These are phyloP conservation scores for Adineta ricciae DNA, from an alignment of 2,888 invertebrate genomes.

Conservation along the genomic window DNA sequence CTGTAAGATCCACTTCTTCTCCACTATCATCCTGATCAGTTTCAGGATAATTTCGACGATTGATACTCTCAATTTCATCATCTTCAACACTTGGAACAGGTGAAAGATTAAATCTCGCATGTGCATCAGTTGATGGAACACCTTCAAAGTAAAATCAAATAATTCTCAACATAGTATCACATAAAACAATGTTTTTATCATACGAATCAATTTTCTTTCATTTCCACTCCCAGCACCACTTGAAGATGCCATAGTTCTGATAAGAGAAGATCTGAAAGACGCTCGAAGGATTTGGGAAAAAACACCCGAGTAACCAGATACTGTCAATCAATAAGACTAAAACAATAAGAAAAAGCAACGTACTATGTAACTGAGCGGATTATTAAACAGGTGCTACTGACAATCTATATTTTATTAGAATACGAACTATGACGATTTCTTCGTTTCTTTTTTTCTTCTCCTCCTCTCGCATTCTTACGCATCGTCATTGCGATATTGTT, in stretches of 20 bases:
- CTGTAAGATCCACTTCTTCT: not conserved
- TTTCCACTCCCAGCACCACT: not conserved
- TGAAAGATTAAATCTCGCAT: not conserved
- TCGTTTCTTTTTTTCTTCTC: not conserved
- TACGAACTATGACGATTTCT: not conserved
- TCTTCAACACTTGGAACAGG: not conserved
- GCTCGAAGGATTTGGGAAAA: not conserved
- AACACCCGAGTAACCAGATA: not conserved
- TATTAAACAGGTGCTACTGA: not conserved
- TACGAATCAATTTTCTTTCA: not conserved
- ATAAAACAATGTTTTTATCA: not conserved
- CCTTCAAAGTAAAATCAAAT: not conserved
- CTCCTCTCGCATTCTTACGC: not conserved
- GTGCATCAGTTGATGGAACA: not conserved
- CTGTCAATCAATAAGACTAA: not conserved
- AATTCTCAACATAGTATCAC: no score
- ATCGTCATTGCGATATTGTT: not conserved
- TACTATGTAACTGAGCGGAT: not conserved
- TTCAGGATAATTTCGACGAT: not conserved
- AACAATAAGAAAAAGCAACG: not conserved
- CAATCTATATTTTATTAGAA: no score
- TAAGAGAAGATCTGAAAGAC: not conserved
- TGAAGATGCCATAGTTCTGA: not conserved
- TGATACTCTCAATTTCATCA: not conserved
- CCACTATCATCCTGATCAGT: not conserved